These are phyloP conservation scores for Melanotaenia pygmaea DNA, from an alignment of 2,797 vertebrate species.

Conservation along the genomic window DNA sequence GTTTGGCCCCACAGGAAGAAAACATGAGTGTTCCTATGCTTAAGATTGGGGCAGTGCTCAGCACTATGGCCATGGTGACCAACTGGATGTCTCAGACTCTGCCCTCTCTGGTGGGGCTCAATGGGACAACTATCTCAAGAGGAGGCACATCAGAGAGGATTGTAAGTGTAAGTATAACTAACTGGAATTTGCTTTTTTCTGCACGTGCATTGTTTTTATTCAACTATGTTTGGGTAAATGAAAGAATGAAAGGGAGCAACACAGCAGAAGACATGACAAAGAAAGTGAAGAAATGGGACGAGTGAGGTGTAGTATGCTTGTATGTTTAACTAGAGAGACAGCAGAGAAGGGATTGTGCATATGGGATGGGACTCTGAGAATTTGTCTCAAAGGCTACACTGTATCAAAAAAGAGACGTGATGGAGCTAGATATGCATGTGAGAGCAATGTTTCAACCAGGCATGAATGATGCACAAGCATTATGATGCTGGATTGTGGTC, in stretches of 20 bases:
- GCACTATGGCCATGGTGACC: slow-evolving; percentile 98
- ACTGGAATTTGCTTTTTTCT: slow-evolving; percentile 27
- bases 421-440: slow-evolving; percentile 37
- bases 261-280: slow-evolving; percentile 22
- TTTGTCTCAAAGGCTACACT: slow-evolving; percentile 14
- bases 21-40: slow-evolving; percentile 93
- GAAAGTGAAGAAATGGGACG: slow-evolving; percentile 13
- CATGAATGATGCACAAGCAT: slow-evolving; percentile 43
- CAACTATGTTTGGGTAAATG: slow-evolving; percentile 14
- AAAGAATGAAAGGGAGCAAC: slow-evolving; percentile 27
- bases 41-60: slow-evolving; percentile 95
- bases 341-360: slow-evolving; percentile 4
- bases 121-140: slow-evolving; percentile 88
- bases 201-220: slow-evolving; percentile 30
- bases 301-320: background rate
- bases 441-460: slow-evolving; percentile 44
- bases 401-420: slow-evolving; percentile 33
- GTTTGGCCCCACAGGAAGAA: slow-evolving; percentile 73
- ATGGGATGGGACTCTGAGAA: background rate
- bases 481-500: slow-evolving; percentile 35
- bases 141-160: slow-evolving; percentile 91
- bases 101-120: slow-evolving; percentile 92
- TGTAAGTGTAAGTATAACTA: slow-evolving; percentile 87
- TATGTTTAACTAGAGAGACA: slow-evolving; percentile 16
- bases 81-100: slow-evolving; percentile 99